phyloP scores from a whole-genome alignment of 2,888 invertebrate species.

The Eristalinus sepulchralis region DNA sequence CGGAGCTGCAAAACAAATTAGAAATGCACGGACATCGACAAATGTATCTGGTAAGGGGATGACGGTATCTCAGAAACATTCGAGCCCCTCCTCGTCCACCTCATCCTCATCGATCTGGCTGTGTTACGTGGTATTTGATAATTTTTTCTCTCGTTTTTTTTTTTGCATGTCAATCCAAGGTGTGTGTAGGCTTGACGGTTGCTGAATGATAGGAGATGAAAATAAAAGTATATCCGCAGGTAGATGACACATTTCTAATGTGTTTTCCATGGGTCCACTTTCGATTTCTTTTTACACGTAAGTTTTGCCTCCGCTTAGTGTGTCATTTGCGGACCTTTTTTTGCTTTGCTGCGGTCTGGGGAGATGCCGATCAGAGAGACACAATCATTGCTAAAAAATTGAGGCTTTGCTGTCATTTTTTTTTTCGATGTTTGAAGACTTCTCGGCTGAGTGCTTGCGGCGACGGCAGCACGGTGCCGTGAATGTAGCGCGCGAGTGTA shows the following conservation, averaged over 20 bases:
- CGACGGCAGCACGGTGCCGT: not conserved
- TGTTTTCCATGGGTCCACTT: slow-evolving; percentile 45
- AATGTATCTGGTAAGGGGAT: not conserved
- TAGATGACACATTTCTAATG: slow-evolving; percentile 58
- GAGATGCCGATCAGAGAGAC: slow-evolving; percentile 10
- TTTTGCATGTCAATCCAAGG: slow-evolving; percentile 19
- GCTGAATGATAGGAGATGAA: slow-evolving; percentile 23
- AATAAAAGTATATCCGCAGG: slow-evolving; percentile 19
- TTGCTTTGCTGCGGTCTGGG: slow-evolving; percentile 14
- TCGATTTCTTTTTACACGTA: slow-evolving; percentile 51
- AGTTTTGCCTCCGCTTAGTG: slow-evolving; percentile 32
- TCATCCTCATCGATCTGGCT: not conserved
- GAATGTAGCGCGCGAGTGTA: not conserved
- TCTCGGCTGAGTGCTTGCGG: slow-evolving; percentile 1
- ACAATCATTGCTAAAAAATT: slow-evolving; percentile 20
- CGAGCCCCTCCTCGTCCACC: slow-evolving; percentile 1
- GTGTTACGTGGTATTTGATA: slow-evolving; percentile 6
- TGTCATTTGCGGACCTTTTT: slow-evolving; percentile 17
- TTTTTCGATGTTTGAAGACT: not conserved
- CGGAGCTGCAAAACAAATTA: slow-evolving; percentile 11
- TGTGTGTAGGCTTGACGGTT: slow-evolving; percentile 45
- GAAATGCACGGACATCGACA: not conserved
- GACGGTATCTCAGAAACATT: not conserved
- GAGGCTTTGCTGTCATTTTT: not conserved
- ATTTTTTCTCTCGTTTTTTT: not conserved